Evolutionary conservation across 2,797 vertebrate species (phyloP).

Genomic region (Columba guinea): DNA sequence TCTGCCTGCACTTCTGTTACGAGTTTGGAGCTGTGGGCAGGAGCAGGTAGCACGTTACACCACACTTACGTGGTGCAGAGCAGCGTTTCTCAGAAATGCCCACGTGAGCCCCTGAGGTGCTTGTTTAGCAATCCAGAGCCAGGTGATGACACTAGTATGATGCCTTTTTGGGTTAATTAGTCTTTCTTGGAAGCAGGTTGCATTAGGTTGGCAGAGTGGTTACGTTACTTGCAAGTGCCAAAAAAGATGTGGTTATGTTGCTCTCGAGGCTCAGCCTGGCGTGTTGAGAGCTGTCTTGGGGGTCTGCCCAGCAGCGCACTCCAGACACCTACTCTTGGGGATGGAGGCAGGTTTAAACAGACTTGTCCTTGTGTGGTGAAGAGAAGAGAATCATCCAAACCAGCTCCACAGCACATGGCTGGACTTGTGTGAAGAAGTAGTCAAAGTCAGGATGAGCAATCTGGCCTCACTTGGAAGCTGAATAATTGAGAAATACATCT

Average conservation of each 20-base stretch:
- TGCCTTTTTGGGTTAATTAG: slow-evolving; percentile 3
- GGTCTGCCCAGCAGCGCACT: not conserved
- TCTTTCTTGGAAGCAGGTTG: not conserved
- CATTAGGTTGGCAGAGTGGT: not conserved
- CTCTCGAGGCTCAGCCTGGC: not conserved
- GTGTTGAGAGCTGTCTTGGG: slow-evolving; percentile 28
- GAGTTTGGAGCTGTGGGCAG: not conserved
- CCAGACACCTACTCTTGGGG: slow-evolving; percentile 5
- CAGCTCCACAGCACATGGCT: not conserved
- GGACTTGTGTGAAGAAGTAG: not conserved
- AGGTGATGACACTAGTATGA: not conserved
- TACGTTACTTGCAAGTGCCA: not conserved
- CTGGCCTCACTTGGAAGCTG: not conserved
- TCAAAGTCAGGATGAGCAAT: not conserved
- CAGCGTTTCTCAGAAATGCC: not conserved
- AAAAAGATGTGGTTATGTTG: not conserved
- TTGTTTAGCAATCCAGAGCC: not conserved
- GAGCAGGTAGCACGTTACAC: not conserved
- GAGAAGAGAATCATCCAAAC: not conserved
- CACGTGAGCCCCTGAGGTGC: not conserved
- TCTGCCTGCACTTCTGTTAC: not conserved
- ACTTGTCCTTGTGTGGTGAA: not conserved
- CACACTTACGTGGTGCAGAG: fast-evolving
- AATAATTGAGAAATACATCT: not conserved
- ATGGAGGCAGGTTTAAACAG: slow-evolving; percentile 22